Conservation (phyloP, 2,888 invertebrate genomes). For the Bembecia ichneumoniformis region DNA sequence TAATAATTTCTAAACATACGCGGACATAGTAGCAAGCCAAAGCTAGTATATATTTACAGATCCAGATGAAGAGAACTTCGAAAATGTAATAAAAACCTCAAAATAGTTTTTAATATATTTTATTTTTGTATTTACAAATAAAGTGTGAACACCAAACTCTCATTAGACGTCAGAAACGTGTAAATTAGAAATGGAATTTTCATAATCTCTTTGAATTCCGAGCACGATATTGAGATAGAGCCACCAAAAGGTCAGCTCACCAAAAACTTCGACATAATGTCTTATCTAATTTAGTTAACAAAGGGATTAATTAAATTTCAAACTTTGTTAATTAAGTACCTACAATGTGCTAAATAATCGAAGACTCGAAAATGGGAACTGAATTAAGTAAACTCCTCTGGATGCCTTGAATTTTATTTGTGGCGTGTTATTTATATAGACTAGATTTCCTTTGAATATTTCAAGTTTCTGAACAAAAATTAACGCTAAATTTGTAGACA, state of each 20-base stretch:
- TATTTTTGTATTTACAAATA: no score
- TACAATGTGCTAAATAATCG: constrained; percentile 28
- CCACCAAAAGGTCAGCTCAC: constrained; percentile 32
- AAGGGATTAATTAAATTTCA: constrained; percentile 49
- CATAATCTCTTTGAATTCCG: constrained; percentile 24
- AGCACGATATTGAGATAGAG: constrained; percentile 18
- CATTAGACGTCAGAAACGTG: constrained; percentile 9
- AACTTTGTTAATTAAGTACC: constrained; percentile 42
- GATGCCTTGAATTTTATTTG: background rate
- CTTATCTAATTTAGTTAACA: constrained; percentile 45
- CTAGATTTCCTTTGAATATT: no score
- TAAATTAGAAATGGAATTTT: constrained; percentile 20
- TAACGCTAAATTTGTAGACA: no score
- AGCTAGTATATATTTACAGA: no score
- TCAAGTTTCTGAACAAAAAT: no score
- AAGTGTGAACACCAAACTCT: background rate
- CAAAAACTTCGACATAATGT: constrained; percentile 37
- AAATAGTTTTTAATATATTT: no score
- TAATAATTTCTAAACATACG: no score
- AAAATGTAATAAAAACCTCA: no score
- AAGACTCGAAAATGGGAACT: constrained; percentile 11
- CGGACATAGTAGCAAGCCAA: no score
- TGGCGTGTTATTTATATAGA: background rate
- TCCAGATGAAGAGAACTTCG: no score
- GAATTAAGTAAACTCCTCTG: background rate